Evolutionary conservation across 2,888 invertebrate genomes (phyloP), one percentile per base, ranked within the genome.

Genomic region (Drosophila cognata): DNA sequence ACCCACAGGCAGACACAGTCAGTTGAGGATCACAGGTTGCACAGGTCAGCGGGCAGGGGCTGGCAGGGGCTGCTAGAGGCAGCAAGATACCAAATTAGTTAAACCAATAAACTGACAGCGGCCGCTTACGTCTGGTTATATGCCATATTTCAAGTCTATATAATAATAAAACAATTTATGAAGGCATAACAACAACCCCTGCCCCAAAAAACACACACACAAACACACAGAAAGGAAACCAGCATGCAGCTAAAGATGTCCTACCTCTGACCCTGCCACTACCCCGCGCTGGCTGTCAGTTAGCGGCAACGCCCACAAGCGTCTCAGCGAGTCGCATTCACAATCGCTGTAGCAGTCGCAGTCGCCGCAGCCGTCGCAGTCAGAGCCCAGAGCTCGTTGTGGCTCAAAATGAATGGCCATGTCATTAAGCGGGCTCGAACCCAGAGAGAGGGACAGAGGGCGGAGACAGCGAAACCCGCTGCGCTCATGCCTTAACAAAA

Each of bases 81-180:
- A 53, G 59, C 64, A 58, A 63, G 66, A 53, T 67, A 72, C 71
- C 87, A 89, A 88, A 89, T 88, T 88, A 88, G 88, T 88, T 85
- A 89, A 89, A 82, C 88, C 89, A 88, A 88, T 89, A 88, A 89
- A 89, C 89, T 85, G 89, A 87, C 84, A 87, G 81, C 75, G 75
- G 35, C 56, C 79, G 75, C 75, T 79, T 75, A 74, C 46, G 68
- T 63, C 56, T 68, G 67, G 38, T 60, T 56, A 65, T 58, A 61
- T 62, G 77, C 80, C 82, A 88, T 86, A 86, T 77, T 84, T 87
- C 87, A 87, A 82, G 72, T 84, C 86, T 81, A 86, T 86, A 86
- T 86, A 86, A 86, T 87, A 88, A 87, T 87, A 87, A 88, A 87
- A 87, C 87, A 87, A 87, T 87, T 87, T 87, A 87, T 87, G 87